Evolutionary conservation across 1,140 invertebrate species (phyloP).

Genomic region (Bombus fervidus): DNA sequence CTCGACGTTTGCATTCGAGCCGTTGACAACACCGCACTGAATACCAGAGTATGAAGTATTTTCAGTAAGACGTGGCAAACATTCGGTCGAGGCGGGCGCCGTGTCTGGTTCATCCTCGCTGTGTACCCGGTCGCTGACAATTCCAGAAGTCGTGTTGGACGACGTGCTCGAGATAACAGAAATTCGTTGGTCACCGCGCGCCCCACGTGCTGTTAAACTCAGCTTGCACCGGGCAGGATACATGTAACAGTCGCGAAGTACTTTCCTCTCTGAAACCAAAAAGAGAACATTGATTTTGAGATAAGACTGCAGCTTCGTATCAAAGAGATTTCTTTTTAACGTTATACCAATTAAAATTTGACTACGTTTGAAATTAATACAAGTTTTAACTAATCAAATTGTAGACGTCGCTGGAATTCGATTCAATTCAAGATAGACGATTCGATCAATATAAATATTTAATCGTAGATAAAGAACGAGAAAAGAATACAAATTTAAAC

Average conservation of each 20-base stretch:
- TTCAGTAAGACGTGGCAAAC: conserved; percentile 77
- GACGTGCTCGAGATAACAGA: conserved; percentile 96
- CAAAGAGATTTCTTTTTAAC: neutral
- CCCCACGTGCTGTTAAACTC: conserved; percentile 84
- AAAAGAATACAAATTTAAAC: no score
- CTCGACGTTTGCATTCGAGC: conserved; percentile 52
- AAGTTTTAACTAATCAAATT: neutral
- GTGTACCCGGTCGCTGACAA: conserved; percentile 96
- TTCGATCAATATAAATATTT: no score
- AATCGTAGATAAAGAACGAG: no score
- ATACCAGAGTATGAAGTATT: conserved; percentile 54
- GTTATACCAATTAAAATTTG: no score
- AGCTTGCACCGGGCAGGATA: conserved; percentile 85
- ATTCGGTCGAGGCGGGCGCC: conserved; percentile 81
- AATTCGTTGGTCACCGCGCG: conserved; percentile 90
- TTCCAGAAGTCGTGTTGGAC: conserved; percentile 97
- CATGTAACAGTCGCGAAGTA: conserved; percentile 85
- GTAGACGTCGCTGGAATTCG: no score
- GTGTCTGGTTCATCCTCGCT: conserved; percentile 95
- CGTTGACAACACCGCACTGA: conserved; percentile 59
- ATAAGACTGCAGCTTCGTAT: neutral
- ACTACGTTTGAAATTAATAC: no score
- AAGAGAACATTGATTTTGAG: conserved; percentile 1
- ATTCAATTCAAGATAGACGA: no score
- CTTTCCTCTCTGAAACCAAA: conserved; percentile 79